These are phyloP conservation scores for Abramis brama DNA, from an alignment of 2,113 vertebrate species.

Conservation along the genomic window DNA sequence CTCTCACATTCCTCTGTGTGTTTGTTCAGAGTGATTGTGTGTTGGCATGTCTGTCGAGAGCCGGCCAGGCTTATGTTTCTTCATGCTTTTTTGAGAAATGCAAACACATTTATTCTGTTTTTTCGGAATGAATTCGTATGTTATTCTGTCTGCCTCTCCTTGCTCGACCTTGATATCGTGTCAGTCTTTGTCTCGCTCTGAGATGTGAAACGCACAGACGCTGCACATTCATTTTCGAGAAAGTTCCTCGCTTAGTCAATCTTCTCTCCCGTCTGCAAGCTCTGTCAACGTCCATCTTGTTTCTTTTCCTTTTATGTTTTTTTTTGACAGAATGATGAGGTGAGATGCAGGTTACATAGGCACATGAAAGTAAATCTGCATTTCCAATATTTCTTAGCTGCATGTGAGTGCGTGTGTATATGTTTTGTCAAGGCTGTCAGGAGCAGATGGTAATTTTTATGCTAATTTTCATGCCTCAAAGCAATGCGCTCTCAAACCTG, in stretches of 20 bases:
- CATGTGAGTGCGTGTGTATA: background rate
- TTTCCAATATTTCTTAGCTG: constrained; percentile 16
- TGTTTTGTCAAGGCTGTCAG: constrained; percentile 33
- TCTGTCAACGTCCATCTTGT: background rate
- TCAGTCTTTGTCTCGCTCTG: constrained; percentile 6
- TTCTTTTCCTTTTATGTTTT: background rate
- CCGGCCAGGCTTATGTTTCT: constrained; percentile 9
- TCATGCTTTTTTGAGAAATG: constrained; percentile 20
- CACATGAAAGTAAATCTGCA: constrained; percentile 34
- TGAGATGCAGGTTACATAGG: constrained; percentile 23
- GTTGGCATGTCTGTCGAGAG: constrained; percentile 10
- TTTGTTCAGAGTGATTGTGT: constrained; percentile 36
- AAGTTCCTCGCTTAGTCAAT: constrained; percentile 4
- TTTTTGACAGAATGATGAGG: constrained; percentile 33
- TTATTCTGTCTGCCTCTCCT: constrained; percentile 45
- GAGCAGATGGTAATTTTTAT: constrained; percentile 40
- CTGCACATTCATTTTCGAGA: constrained; percentile 3
- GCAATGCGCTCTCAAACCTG: background rate
- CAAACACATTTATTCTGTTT: constrained; percentile 13
- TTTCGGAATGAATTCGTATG: constrained; percentile 15
- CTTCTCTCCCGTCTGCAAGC: background rate
- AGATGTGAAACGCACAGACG: constrained; percentile 8
- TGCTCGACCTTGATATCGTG: constrained; percentile 18
- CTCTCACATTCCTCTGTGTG: constrained; percentile 18
- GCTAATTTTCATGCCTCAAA: constrained; percentile 36